Conservation (phyloP, 1,140 invertebrate species). For the Agrypnia vestita region DNA sequence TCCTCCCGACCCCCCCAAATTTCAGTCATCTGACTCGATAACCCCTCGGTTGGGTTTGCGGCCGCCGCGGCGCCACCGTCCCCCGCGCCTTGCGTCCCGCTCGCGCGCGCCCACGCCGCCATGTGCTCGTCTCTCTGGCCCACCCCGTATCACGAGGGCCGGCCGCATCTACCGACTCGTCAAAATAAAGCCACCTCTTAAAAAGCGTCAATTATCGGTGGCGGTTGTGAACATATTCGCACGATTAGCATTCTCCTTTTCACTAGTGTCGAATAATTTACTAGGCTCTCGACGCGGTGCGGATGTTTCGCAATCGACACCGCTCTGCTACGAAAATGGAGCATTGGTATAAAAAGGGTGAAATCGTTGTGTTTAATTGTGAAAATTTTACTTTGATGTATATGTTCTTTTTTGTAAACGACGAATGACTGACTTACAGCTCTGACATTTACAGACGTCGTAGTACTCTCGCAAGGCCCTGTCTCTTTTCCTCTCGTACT, state of each 20-base stretch:
- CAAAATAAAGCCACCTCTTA: constrained; percentile 7
- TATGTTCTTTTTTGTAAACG: too few relatives aligned
- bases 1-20: background rate
- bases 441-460: too few relatives aligned
- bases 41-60: constrained; percentile 8
- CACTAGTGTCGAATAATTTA: background rate
- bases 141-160: constrained; percentile 11
- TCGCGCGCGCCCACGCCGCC: constrained; percentile 34
- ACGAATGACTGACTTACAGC: too few relatives aligned
- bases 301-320: too few relatives aligned
- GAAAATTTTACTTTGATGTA: too few relatives aligned
- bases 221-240: background rate
- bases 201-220: background rate
- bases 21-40: constrained; percentile 45
- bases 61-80: constrained; percentile 34
- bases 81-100: background rate
- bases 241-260: background rate
- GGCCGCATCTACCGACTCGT: background rate
- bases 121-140: constrained; percentile 16
- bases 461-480: background rate
- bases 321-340: too few relatives aligned
- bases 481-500: constrained; percentile 11
- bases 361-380: too few relatives aligned
- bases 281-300: too few relatives aligned
- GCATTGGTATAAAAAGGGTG: too few relatives aligned